Base-by-base conservation (phyloP, 2,113 vertebrate species). In the human (Homo sapiens) region DNA sequence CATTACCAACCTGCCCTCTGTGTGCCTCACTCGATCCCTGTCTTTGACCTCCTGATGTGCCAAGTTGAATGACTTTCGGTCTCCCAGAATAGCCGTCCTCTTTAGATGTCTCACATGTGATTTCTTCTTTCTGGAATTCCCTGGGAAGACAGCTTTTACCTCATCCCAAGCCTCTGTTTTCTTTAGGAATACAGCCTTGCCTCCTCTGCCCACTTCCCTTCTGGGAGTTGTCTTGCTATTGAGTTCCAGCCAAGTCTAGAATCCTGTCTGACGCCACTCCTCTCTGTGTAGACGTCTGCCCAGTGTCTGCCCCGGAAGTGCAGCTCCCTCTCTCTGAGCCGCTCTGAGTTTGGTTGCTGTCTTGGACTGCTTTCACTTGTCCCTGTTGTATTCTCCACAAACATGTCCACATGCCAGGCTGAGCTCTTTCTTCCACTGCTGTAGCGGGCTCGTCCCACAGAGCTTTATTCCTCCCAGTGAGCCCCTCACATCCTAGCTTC, bases 51-150 rank as follows among this genome's bases (percentile, higher is more conserved):
- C 22, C 8, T 59, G 48, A 80, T 84, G 10, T 59, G 61, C 87
- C 55, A 55, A 38, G 22, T 18, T 0, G 2, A 59, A 68, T 52
- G 40, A 6, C 61, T 82, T 89, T n/a, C 0, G 0, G 11, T 78
- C 73, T n/a, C 14, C 52, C 55, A 76, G 73, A 73, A 30, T 20
- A 64, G 59, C 1, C 1, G 10, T 22, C 52, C 27, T 89, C 48
- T 27, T 70, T 50, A 38, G 45, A 82, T 45, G 35, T 61, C 78
- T 35, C 25, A 52, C 1, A 17, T 2, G 32, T 52, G 55, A 4
- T 38, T 78, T 75, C 93, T 97, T 59, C 52, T 92, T 50, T 85
- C 22, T 78, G 72, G 68, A 57, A 68, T 91, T 82, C 90, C 14
- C 72, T 38, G 35, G 68, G 79, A 75, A 81, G 59, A 8, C 6